Base-by-base conservation (phyloP, 2,113 vertebrate genomes). In the Promerops cafer region DNA sequence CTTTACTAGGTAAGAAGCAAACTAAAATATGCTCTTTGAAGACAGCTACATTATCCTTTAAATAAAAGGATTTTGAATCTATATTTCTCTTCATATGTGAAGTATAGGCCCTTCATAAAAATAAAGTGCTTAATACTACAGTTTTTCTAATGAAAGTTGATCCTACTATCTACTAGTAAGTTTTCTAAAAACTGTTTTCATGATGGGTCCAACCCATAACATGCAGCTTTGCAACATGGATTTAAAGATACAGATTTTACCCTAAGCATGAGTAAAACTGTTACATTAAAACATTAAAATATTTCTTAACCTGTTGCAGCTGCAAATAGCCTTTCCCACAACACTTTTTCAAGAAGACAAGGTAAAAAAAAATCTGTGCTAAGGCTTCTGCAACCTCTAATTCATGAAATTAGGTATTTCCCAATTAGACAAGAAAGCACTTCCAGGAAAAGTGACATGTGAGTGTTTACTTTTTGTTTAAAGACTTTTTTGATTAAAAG, bases 401-500 rank as follows among this genome's bases (percentile, higher is more conserved):
- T 97, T 97, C 44, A 42, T 59, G 37, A 83, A 97, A 98, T 97
- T 97, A 97, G 96, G 85, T 91, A 94, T 95, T 97, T 97, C 95
- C 89, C 93, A 97, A 96, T 97, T 97, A 97, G 81, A 92, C 81
- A 91, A 88, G 80, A 96, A 97, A 97, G 83, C 53, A 87, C 72
- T 92, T 94, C 47, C 82, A 96, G 75, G 83, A 84, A 89, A 96
- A 96, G 86, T 91, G 96, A 96, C 91, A 95, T 74, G 72, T 59
- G 75, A 93, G 92, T 97, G 97, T 97, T 98, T 97, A 96, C 84
- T 93, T 97, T 97, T 97, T 91, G 40, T 96, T 98, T 97, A 98
- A 97, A 97, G 96, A 97, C 83, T 95, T 78, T 97, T 98, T 95
- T 96, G 97, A 98, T 98, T 98, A 96, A 97, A 98, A 98, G 97